phyloP scores from a whole-genome alignment of 2,797 vertebrate genomes.

The Coracias cyanogaster region DNA sequence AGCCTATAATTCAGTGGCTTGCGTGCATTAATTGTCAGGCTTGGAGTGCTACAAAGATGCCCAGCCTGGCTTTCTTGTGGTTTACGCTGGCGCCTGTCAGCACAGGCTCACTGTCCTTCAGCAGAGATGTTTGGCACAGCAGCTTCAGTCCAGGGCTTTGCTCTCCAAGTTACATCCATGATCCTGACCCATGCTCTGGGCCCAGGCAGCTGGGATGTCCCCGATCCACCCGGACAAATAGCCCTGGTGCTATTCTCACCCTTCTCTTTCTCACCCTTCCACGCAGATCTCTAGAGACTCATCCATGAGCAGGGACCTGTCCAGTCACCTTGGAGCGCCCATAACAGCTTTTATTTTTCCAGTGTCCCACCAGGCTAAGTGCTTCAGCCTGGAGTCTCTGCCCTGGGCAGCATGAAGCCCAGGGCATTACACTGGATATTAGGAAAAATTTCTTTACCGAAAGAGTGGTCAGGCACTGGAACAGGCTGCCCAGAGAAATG shows the following conservation, averaged over 20 bases:
- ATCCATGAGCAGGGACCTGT: not conserved
- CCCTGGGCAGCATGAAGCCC: not conserved
- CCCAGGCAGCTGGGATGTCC: not conserved
- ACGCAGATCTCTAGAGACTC: not conserved
- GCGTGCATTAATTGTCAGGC: slow-evolving; percentile 59
- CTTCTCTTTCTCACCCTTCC: not conserved
- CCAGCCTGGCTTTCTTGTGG: slow-evolving; percentile 66
- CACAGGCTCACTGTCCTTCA: not conserved
- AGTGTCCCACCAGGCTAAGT: accelerated
- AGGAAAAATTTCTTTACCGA: too few species aligned
- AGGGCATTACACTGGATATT: too few species aligned
- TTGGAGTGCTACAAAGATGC: slow-evolving; percentile 51
- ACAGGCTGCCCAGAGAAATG: too few species aligned
- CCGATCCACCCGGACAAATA: accelerated
- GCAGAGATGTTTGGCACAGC: not conserved
- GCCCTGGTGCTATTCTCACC: not conserved
- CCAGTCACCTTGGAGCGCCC: not conserved
- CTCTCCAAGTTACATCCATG: accelerated
- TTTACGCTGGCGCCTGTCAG: slow-evolving; percentile 64
- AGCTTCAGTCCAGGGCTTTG: not conserved
- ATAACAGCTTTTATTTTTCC: not conserved
- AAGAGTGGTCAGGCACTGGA: too few species aligned
- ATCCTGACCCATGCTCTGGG: not conserved
- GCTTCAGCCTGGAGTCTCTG: not conserved
- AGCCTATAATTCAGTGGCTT: slow-evolving; percentile 71